Evolutionary conservation across 2,113 vertebrate species (phyloP), one percentile per base, ranked within the genome.

Genomic region (Murina feae): DNA sequence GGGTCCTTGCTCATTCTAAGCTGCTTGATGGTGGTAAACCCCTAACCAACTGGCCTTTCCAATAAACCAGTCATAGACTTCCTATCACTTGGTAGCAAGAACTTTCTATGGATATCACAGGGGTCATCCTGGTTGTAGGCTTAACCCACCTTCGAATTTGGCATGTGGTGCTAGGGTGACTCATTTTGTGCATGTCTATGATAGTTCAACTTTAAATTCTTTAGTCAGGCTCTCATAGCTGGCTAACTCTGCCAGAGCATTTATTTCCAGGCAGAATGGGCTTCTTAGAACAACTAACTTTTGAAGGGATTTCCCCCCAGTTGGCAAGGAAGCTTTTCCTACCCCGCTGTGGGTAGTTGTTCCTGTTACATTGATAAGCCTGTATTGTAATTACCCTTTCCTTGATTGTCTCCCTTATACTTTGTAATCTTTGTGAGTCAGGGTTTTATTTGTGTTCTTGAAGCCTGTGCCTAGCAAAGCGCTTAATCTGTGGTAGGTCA

Each of bases 1-100:
- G 32, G 28, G 42, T 47, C n/a, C 10, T 42, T 35, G 55, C 0
- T 66, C 53, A 66, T 71, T 90, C 28, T 65, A 21, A 84, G 28
- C n/a, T 42, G 13, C 44, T n/a, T n/a, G 35, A 53, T 25, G 6
- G 30, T 20, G 21, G 47, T 12, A 2, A 0, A 6, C 3, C 51
- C n/a, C 37, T 25, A 23, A 72, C 5, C 30, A 6, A 58, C 10
- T 53, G 39, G n/a, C 4, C 17, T 87, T 92, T 51, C 18, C 51
- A 4, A n/a, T 12, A 81, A 76, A 18, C 35, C 35, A 74, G 13
- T 6, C 80, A 30, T 5, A 66, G 58, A 20, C 39, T 35, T 55
- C 53, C 14, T 65, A 55, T 10, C 14, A 58, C 39, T 35, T 72
- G 14, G 69, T 32, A 20, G 72, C 8, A 8, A 8, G 6, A 13